Evolutionary conservation across 2,797 vertebrate genomes (phyloP).

Genomic region (Moxostoma hubbsi): DNA sequence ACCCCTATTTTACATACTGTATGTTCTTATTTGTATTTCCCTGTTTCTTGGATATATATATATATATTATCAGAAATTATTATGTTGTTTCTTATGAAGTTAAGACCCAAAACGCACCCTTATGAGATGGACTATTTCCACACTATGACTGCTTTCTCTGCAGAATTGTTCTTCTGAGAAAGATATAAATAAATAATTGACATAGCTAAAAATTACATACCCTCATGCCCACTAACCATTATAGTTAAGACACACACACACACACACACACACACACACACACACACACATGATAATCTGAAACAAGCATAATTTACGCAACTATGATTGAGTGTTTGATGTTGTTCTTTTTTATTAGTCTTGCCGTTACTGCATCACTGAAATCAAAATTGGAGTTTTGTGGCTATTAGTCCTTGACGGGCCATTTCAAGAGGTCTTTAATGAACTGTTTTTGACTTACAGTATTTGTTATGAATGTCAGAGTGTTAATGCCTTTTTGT

Average conservation of each 20-base stretch:
- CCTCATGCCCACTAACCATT: too few relatives aligned
- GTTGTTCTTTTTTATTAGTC: background rate
- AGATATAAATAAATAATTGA: conserved; percentile 47
- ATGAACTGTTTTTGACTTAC: too few relatives aligned
- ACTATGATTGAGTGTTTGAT: background rate
- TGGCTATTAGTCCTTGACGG: too few relatives aligned
- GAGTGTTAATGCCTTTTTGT: background rate
- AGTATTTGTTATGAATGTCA: background rate
- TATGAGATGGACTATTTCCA: conserved; percentile 46
- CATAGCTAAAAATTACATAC: too few relatives aligned
- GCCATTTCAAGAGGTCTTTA: too few relatives aligned
- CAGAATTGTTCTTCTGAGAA: conserved; percentile 39
- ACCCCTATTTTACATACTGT: too few relatives aligned
- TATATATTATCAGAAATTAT: background rate
- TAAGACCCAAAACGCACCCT: background rate
- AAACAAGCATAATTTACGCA: background rate
- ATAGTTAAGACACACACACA: conserved; percentile 11
- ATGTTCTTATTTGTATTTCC: too few relatives aligned
- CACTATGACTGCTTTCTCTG: background rate
- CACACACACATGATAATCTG: background rate
- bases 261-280: too few relatives aligned
- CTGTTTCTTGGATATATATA: too few relatives aligned
- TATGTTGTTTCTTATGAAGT: background rate
- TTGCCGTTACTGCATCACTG: background rate
- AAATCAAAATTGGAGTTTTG: background rate